phyloP scores from a whole-genome alignment of 2,797 vertebrate genomes.

The Aulostomus chinensis region DNA sequence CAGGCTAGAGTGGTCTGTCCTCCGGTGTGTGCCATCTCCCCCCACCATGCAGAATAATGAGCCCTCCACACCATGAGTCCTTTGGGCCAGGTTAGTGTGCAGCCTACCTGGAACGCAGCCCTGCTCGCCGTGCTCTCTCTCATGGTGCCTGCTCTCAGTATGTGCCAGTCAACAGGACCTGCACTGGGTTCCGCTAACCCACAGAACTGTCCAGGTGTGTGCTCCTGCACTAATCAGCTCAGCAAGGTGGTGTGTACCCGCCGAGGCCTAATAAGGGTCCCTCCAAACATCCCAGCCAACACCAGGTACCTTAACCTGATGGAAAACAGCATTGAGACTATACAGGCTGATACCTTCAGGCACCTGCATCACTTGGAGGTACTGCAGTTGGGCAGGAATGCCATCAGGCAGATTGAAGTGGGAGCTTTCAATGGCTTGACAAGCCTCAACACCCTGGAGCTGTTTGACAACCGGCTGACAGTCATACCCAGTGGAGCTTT shows the following conservation, averaged over 20 bases:
- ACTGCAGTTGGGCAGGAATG: conserved; percentile 93
- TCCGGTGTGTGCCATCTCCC: conserved; percentile 83
- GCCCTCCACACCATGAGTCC: conserved; percentile 99
- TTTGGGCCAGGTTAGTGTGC: conserved; percentile 97
- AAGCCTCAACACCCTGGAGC: conserved; percentile 97
- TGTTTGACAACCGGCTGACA: conserved; percentile 97
- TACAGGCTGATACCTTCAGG: conserved; percentile 95
- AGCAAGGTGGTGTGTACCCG: conserved; percentile 98
- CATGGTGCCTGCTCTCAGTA: conserved; percentile 89
- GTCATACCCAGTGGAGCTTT: conserved; percentile 98
- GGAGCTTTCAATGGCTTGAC: conserved; percentile 96
- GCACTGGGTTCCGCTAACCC: conserved; percentile 81
- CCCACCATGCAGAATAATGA: conserved; percentile 96
- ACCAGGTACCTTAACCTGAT: conserved; percentile 96
- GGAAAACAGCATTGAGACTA: conserved; percentile 98
- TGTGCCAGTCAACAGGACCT: conserved; percentile 84
- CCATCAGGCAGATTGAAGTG: conserved; percentile 96
- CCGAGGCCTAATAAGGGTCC: conserved; percentile 89
- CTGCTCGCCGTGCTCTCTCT: conserved; percentile 92
- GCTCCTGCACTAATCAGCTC: conserved; percentile 97
- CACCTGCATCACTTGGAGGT: conserved; percentile 97
- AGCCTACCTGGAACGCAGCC: conserved; percentile 93
- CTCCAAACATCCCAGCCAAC: conserved; percentile 91
- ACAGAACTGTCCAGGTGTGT: conserved; percentile 93
- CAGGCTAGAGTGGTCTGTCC: conserved; percentile 89